These are phyloP conservation scores for Synanthedon vespiformis DNA, from an alignment of 2,888 invertebrate genomes.

Conservation along the genomic window DNA sequence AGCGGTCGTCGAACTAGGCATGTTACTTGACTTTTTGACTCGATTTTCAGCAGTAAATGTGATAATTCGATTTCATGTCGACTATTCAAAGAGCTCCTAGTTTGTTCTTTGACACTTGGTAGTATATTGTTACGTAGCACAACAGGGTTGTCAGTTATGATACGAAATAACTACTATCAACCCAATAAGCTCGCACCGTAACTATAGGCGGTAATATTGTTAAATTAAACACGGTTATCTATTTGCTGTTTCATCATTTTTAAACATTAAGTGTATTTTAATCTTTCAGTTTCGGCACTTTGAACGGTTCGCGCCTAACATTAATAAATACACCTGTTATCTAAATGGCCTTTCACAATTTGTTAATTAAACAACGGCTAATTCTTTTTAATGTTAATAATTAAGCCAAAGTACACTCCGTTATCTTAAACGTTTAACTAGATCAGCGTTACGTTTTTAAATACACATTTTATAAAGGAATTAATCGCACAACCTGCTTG, in stretches of 20 bases:
- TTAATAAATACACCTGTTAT: conserved; percentile 21
- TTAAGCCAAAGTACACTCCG: conserved; percentile 24
- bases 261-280: too few relatives aligned
- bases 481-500: too few relatives aligned
- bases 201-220: too few relatives aligned
- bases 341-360: conserved; percentile 25
- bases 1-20: conserved; percentile 3
- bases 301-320: conserved; percentile 12
- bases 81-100: not conserved
- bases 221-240: too few relatives aligned
- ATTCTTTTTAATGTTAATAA: conserved; percentile 24
- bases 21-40: conserved; percentile 11
- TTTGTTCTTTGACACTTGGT: not conserved
- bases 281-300: not conserved
- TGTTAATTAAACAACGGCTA: conserved; percentile 32
- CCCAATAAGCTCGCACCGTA: too few relatives aligned
- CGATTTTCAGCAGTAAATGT: conserved; percentile 11
- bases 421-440: conserved; percentile 13
- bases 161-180: too few relatives aligned
- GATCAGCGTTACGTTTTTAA: too few relatives aligned
- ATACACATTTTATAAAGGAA: too few relatives aligned
- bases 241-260: too few relatives aligned
- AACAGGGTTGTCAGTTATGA: too few relatives aligned
- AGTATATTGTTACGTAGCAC: not conserved
- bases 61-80: conserved; percentile 10